A percentile compares a stretch with the other conserved stretches of the same genome.
Evolutionary conservation across 1,140 invertebrate genomes (phyloP).

Genomic region (Trichonephila clavata): DNA sequence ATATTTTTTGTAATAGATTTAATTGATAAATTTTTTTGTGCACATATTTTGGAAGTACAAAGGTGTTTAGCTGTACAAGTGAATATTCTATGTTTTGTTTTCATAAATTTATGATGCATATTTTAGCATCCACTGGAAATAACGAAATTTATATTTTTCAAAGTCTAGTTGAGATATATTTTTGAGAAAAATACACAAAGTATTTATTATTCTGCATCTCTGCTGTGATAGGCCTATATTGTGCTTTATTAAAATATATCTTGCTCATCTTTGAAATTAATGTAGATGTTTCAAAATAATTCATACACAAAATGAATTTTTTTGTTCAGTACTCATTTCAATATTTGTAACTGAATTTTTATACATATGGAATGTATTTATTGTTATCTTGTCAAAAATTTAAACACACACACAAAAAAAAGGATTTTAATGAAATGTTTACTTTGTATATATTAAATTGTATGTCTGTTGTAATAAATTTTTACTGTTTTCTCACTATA

Average conservation of each 20-base stretch:
- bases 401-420: constrained; percentile 57
- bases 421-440: constrained; percentile 69
- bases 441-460: constrained; percentile 64
- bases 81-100: constrained; percentile 54
- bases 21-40: not conserved
- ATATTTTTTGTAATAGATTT: not conserved
- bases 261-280: constrained; percentile 67
- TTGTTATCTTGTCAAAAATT: constrained; percentile 74
- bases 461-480: constrained; percentile 76
- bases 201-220: constrained; percentile 62
- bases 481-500: constrained; percentile 74
- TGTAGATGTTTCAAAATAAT: constrained; percentile 59
- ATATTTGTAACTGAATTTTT: constrained; percentile 67
- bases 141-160: constrained; percentile 41
- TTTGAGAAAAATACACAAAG: constrained; percentile 50
- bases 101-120: constrained; percentile 46
- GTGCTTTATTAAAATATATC: constrained; percentile 72
- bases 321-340: constrained; percentile 51
- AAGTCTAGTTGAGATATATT: constrained; percentile 56
- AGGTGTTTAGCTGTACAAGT: constrained; percentile 8
- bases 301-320: constrained; percentile 28
- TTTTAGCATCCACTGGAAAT: constrained; percentile 40
- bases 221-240: constrained; percentile 70
- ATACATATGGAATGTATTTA: constrained; percentile 72
- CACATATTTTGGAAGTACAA: constrained; percentile 37